Base-by-base conservation (phyloP, 2,797 vertebrate species). In the Merluccius polli region DNA sequence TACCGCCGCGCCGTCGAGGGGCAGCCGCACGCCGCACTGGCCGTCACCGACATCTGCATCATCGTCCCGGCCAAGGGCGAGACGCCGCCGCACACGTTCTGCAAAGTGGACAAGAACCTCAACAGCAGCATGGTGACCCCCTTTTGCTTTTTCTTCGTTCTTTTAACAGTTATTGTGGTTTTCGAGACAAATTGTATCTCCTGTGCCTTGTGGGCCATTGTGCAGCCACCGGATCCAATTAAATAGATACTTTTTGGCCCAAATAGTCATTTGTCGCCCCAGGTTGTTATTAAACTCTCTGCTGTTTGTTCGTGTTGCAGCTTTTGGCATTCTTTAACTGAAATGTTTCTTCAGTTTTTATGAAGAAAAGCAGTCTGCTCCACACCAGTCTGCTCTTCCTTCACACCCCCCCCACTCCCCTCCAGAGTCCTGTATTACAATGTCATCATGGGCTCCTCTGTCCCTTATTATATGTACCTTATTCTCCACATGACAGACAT, bases 1-100 rank as follows among this genome's bases (percentile, higher is more conserved):
- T 98, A 95, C 87, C 95, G 97, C 32, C 93, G 96, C 79, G 96
- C 96, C 1, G 92, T 93, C 0, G 95, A 97, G 80, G 95, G 89
- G 83, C 95, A 95, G 89, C 92, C 94, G 0, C 96, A 96, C 75
- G 94, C 96, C 31, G 91, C 94, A 0, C 82, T 98, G 90, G 96
- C 96, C 15, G 95, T 98, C 83, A 98, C 97, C 0, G 97, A 98
- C 86, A 93, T 98, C 78, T 98, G 97, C 89, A 95, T 98, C 85
- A 98, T 98, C 84, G 90, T 98, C 76, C 96, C 97, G 0, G 95
- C 95, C 88, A 98, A 98, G 78, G 96, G 97, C 72, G 97, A 98
- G 89, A 93, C 91, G 1, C 94, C 97, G 0, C 97, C 97, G 0
- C 96, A 98, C 81, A 98, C 96, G 0, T 98, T 97, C 93, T 98